Evolutionary conservation across 1,140 invertebrate genomes (phyloP).

Genomic region (Manduca sexta): DNA sequence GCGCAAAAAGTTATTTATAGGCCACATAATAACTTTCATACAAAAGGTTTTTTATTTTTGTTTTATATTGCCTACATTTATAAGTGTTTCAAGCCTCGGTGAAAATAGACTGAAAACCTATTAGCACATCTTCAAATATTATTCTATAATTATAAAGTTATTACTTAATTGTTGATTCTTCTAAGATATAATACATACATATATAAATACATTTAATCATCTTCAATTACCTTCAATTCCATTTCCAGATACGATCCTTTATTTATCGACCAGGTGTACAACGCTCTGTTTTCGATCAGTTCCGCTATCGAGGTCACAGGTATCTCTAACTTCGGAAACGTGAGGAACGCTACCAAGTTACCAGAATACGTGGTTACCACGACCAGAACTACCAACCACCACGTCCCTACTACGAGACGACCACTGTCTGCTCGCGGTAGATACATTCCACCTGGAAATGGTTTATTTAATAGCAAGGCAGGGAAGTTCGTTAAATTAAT

Average conservation of each 20-base stretch:
- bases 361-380: conserved; percentile 94
- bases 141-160: too few species aligned
- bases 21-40: too few species aligned
- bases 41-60: too few species aligned
- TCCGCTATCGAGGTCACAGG: conserved; percentile 84
- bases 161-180: too few species aligned
- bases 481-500: too few species aligned
- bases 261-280: conserved; percentile 83
- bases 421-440: conserved; percentile 89
- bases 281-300: conserved; percentile 75
- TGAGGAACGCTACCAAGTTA: conserved; percentile 93
- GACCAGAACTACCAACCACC: conserved; percentile 95
- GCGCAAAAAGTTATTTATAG: too few species aligned
- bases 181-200: too few species aligned
- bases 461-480: too few species aligned
- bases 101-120: too few species aligned
- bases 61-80: too few species aligned
- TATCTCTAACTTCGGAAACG: conserved; percentile 89
- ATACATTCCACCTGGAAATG: conserved; percentile 84
- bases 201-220: background rate
- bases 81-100: too few species aligned
- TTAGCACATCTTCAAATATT: too few species aligned
- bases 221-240: conserved; percentile 68
- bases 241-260: conserved; percentile 83
- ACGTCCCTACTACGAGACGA: conserved; percentile 89